Evolutionary conservation across 1,140 invertebrate genomes (phyloP).

Genomic region (Ditylenchus dipsaci): DNA sequence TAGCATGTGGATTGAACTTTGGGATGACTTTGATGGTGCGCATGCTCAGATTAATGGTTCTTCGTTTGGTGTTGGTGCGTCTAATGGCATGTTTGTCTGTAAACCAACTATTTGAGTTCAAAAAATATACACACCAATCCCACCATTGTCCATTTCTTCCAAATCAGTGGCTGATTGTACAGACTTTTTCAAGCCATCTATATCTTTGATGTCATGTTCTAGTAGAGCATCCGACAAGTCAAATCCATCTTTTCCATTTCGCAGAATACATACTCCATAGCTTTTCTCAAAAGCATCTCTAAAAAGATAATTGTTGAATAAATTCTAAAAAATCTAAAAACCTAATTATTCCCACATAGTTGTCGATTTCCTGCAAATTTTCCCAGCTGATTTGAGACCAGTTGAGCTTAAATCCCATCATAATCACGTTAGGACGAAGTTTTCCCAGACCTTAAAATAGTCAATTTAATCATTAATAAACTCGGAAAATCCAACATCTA

Average conservation of each 20-base stretch:
- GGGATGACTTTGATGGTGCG: not conserved
- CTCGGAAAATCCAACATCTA: too few relatives aligned
- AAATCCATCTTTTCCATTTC: slow-evolving; percentile 61
- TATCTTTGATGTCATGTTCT: slow-evolving; percentile 48
- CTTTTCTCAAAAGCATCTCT: slow-evolving; percentile 87
- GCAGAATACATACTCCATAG: slow-evolving; percentile 78
- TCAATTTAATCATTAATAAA: too few relatives aligned
- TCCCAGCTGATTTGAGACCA: slow-evolving; percentile 72
- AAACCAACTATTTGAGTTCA: too few relatives aligned
- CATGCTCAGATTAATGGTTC: not conserved
- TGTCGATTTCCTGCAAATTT: slow-evolving; percentile 66
- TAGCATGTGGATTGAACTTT: not conserved
- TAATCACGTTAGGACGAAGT: slow-evolving; percentile 74
- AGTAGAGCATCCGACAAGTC: slow-evolving; percentile 8
- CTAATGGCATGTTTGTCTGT: not conserved
- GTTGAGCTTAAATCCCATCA: slow-evolving; percentile 85
- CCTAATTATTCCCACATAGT: slow-evolving; percentile 84
- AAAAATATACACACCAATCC: too few relatives aligned
- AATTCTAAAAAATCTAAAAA: slow-evolving; percentile 62
- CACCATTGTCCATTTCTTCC: not conserved
- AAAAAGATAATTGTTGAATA: slow-evolving; percentile 20
- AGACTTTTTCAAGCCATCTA: slow-evolving; percentile 9
- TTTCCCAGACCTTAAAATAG: not conserved
- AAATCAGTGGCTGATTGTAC: not conserved
- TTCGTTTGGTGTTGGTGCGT: not conserved